Percentiles rank a stretch among this genome's conserved stretches.
These are phyloP conservation scores for Hippopotamyrus pictus DNA, from an alignment of 2,797 vertebrate genomes.

Conservation along the genomic window DNA sequence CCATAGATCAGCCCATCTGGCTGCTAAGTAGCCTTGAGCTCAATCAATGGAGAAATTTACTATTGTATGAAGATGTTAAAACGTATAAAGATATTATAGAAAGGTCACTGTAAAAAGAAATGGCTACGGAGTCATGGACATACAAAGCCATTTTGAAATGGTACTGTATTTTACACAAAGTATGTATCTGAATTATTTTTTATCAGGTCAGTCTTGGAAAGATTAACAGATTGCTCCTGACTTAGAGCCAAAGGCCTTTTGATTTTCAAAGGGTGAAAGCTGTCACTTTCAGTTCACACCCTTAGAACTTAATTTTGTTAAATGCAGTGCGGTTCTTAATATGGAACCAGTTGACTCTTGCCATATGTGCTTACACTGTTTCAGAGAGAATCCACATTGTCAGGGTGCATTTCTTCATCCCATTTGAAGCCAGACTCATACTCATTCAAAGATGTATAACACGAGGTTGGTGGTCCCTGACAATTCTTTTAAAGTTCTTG, in stretches of 20 bases:
- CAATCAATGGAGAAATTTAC: background rate
- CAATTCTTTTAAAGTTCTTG: background rate
- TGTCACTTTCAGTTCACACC: background rate
- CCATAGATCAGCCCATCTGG: background rate
- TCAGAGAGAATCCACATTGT: background rate
- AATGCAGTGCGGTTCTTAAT: background rate
- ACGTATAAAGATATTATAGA: background rate
- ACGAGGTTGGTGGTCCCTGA: background rate
- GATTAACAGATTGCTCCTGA: background rate
- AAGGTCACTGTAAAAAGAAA: background rate
- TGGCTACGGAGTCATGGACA: background rate
- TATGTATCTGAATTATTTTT: background rate
- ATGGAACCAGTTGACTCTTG: background rate
- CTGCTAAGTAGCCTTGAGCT: background rate
- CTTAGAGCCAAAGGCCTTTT: background rate
- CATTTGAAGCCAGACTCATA: background rate
- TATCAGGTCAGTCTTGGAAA: background rate
- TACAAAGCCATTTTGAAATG: background rate
- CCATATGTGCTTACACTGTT: background rate
- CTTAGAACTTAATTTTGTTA: background rate
- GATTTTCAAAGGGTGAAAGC: background rate
- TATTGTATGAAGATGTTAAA: background rate
- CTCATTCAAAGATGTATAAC: background rate
- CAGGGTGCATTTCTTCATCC: background rate
- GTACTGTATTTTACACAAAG: background rate